Base-by-base conservation (phyloP, 2,113 vertebrate genomes). In the Australoheros scitulus region DNA sequence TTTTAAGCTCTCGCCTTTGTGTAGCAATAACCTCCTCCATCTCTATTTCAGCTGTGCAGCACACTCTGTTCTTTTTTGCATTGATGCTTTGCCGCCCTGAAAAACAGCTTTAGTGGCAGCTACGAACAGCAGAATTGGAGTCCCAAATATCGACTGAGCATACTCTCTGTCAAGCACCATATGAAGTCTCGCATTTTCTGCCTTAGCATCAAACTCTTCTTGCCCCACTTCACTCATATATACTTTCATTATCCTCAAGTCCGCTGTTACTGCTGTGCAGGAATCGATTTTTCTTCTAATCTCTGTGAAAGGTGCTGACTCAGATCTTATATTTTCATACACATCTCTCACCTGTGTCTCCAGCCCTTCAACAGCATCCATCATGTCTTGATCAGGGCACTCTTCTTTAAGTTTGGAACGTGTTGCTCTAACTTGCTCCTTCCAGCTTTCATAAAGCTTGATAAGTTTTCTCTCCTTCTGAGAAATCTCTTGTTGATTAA, bases 1-100 rank as follows among this genome's bases (percentile, higher is more conserved):
- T 91, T 76, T 87, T 90, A 47, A 88, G 88, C 60, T 92, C 32
- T 82, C 64, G 75, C 9, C 55, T 70, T 74, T 90, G 87, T 32
- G 60, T 11, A 63, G 52, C 68, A 24, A 84, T 88, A 14, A 55
- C 83, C 10, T 77, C 77, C 4, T 90, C 84, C 81, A 82, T 88
- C 2, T 88, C 1, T 0, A 87, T 84, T 78, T 87, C 77, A 10
- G 77, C 32, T 86, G 68, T 41, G 77, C 77, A 38, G 82, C 74
- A 41, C 36, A 81, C 47, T 79, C 36, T 38, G 56, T 80, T 77
- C 60, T 80, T 80, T 80, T 92, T 87, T 43, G 55, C 22, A 32
- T 22, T 11, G 10, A 92, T 83, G 15, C 84, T 83, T 65, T 56
- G 34, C n/a, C 52, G 34, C 24, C n/a, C 24, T 47, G 63, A 80